Evolutionary conservation across 2,888 invertebrate genomes (phyloP).

Genomic region (Nephrotoma appendiculata): DNA sequence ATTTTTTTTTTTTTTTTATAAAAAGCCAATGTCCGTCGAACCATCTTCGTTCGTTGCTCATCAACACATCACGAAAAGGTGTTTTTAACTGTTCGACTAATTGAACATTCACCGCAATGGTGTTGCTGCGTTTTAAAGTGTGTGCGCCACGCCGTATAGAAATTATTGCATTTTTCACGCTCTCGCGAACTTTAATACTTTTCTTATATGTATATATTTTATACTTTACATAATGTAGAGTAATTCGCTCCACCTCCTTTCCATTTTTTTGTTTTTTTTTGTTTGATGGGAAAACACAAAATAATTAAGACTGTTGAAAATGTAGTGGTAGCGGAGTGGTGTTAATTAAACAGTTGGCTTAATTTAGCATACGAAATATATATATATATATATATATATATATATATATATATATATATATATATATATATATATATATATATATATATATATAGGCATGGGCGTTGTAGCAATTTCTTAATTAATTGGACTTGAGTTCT

Average conservation of each 20-base stretch:
- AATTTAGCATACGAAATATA: too few relatives aligned
- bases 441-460: too few relatives aligned
- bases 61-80: too few relatives aligned
- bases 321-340: background rate
- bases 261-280: background rate
- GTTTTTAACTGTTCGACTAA: too few relatives aligned
- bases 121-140: background rate
- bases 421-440: too few relatives aligned
- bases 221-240: too few relatives aligned
- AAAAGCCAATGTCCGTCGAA: background rate
- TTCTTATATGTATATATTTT: background rate
- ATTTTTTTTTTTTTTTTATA: background rate
- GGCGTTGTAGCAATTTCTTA: too few relatives aligned
- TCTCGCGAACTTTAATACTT: background rate
- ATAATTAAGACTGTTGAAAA: background rate
- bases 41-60: background rate
- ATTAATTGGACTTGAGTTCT: too few relatives aligned
- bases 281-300: background rate
- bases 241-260: background rate
- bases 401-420: too few relatives aligned
- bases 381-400: too few relatives aligned
- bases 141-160: background rate
- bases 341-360: background rate
- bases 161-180: background rate
- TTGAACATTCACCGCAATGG: background rate